Evolutionary conservation across 23 tunicate genomes (phyloP).

Genomic region (Styela clava): DNA sequence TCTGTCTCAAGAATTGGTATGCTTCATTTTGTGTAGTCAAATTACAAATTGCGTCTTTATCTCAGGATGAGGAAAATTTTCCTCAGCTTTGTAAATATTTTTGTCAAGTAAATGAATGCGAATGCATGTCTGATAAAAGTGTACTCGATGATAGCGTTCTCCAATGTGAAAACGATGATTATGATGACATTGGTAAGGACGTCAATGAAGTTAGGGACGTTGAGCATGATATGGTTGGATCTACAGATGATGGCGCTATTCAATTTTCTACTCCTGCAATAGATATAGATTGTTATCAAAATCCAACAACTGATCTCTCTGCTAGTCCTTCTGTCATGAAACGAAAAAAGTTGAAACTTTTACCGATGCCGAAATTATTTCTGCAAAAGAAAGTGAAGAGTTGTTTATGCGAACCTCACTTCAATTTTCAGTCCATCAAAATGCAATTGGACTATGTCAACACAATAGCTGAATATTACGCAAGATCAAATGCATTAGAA

Average conservation of each 20-base stretch:
- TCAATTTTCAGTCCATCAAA: background rate
- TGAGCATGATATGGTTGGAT: background rate
- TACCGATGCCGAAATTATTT: background rate
- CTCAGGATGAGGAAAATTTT: background rate
- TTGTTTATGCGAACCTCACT: background rate
- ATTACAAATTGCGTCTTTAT: background rate
- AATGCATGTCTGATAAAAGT: background rate
- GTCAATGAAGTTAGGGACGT: background rate
- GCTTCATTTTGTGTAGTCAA: background rate
- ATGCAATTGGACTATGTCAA: background rate
- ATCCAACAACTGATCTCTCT: background rate
- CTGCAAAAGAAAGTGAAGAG: background rate
- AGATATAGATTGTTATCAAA: background rate
- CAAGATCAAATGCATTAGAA: background rate
- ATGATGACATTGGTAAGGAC: background rate
- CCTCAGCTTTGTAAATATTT: background rate
- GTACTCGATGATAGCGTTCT: background rate
- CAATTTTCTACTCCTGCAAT: background rate
- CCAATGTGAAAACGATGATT: too few species aligned
- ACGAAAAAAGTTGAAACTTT: background rate
- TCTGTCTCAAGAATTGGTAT: conserved; percentile 11
- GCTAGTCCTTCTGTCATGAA: background rate
- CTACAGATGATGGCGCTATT: conserved; percentile 10
- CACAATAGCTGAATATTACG: background rate
- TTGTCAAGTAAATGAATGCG: conserved; percentile 3